Percentiles rank a stretch among this genome's conserved stretches.
These are phyloP conservation scores for Myrmecophaga tridactyla DNA, from an alignment of 2,113 vertebrate genomes.

Conservation along the genomic window DNA sequence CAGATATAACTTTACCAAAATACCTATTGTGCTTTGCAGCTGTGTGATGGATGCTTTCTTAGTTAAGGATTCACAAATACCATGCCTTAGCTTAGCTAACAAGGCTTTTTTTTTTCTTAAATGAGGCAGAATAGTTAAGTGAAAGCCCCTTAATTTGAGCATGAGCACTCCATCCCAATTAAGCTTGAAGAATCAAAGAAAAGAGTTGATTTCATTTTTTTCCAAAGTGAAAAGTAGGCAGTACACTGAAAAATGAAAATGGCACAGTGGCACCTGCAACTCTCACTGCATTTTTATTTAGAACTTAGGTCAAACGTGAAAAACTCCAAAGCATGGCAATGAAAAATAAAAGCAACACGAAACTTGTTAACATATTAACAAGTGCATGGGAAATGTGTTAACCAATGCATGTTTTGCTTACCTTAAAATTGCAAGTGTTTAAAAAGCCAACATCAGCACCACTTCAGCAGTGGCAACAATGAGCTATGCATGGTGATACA, in stretches of 20 bases:
- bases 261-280: not conserved
- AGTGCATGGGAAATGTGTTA: not conserved
- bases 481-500: accelerated
- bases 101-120: constrained; percentile 55
- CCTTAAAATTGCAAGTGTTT: not conserved
- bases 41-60: not conserved
- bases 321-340: not conserved
- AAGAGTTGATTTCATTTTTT: constrained; percentile 65
- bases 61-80: constrained; percentile 55
- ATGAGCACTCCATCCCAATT: constrained; percentile 45
- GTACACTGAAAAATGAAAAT: constrained; percentile 23
- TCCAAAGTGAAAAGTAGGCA: constrained; percentile 54
- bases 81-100: constrained; percentile 64
- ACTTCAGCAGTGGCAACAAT: not conserved
- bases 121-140: constrained; percentile 59
- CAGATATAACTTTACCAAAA: constrained; percentile 48
- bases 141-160: constrained; percentile 55
- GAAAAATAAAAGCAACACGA: not conserved
- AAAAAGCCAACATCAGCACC: not conserved
- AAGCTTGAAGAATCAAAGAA: constrained; percentile 63
- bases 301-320: constrained; percentile 45
- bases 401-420: not conserved
- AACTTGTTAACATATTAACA: not conserved
- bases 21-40: constrained; percentile 43
- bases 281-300: constrained; percentile 30